phyloP scores from a whole-genome alignment of 2,113 vertebrate genomes.

The Gadus macrocephalus region DNA sequence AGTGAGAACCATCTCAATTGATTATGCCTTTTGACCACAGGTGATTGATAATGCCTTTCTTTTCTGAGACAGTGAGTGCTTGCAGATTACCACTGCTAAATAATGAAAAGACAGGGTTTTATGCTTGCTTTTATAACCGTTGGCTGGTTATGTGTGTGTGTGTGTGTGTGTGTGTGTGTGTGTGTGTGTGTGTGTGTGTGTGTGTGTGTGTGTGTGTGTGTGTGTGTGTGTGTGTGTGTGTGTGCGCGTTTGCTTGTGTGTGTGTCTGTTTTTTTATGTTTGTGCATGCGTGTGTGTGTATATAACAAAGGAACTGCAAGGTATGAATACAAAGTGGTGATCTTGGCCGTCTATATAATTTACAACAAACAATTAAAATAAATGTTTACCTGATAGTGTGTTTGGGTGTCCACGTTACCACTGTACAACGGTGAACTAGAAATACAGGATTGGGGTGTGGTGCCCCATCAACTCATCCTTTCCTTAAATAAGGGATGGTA shows the following conservation, averaged over 20 bases:
- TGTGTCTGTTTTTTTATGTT: neutral
- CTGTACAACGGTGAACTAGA: too few species aligned
- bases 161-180: neutral
- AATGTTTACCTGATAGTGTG: neutral
- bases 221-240: neutral
- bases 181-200: neutral
- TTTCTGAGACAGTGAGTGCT: slow-evolving; percentile 5
- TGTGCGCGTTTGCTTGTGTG: neutral
- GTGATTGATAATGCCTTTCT: slow-evolving; percentile 40
- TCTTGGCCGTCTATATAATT: neutral
- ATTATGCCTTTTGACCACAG: slow-evolving; percentile 24
- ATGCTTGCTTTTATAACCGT: slow-evolving; percentile 19
- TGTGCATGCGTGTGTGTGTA: neutral
- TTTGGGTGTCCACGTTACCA: too few species aligned
- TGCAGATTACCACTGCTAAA: slow-evolving; percentile 34
- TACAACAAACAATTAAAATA: neutral
- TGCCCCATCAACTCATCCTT: too few species aligned
- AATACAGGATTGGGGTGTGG: too few species aligned
- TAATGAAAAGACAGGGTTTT: slow-evolving; percentile 46
- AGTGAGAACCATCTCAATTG: slow-evolving; percentile 10
- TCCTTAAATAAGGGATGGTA: too few species aligned
- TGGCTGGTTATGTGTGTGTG: slow-evolving; percentile 13
- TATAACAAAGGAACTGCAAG: neutral
- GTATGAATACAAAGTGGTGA: neutral
- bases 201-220: neutral